These are phyloP conservation scores for Seriola dumerili DNA, from an alignment of 2,113 vertebrate species.

Conservation along the genomic window DNA sequence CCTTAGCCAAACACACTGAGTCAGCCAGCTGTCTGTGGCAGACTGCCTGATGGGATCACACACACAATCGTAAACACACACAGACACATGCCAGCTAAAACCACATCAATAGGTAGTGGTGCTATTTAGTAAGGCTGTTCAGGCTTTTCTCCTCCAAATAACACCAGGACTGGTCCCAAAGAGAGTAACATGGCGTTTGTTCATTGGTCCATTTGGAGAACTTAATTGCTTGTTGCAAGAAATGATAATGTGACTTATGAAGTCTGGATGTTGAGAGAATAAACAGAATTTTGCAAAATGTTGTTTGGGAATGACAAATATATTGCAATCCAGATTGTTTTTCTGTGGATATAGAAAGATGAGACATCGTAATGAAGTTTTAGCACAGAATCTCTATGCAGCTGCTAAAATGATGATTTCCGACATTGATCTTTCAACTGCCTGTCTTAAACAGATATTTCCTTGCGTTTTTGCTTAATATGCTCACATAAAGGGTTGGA, in stretches of 20 bases:
- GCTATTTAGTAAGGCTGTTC: conserved; percentile 13
- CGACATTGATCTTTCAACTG: background rate
- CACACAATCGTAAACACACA: conserved; percentile 8
- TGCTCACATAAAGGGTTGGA: background rate
- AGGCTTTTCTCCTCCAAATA: conserved; percentile 33
- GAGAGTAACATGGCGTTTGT: background rate
- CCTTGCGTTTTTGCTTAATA: background rate
- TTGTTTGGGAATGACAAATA: background rate
- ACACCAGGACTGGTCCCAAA: background rate
- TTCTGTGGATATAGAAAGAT: background rate
- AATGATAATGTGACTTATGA: background rate
- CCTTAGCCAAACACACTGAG: conserved; percentile 50
- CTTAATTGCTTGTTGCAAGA: background rate
- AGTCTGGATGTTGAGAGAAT: background rate
- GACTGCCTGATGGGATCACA: conserved; percentile 49
- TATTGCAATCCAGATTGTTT: background rate
- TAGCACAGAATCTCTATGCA: background rate
- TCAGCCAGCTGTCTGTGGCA: conserved; percentile 63
- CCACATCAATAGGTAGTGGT: conserved; percentile 36
- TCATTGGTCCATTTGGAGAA: background rate
- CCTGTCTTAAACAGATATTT: background rate
- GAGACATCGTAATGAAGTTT: background rate
- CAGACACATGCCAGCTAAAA: conserved; percentile 33
- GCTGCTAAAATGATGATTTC: background rate
- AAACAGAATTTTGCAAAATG: background rate